phyloP scores from a whole-genome alignment of 2,797 vertebrate genomes.

The Lepilemur septentrionalis region DNA sequence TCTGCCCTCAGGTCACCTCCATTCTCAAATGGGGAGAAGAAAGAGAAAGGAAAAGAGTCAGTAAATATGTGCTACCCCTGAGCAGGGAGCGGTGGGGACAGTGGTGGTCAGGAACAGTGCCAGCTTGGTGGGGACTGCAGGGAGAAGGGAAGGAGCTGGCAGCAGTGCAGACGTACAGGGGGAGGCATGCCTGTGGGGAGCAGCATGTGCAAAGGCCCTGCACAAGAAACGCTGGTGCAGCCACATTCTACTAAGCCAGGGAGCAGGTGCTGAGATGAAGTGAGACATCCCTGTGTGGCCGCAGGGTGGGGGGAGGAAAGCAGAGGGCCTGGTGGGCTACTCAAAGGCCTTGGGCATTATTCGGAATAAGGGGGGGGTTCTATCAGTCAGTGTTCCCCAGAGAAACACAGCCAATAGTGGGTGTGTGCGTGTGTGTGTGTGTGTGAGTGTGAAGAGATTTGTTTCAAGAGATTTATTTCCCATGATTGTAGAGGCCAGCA shows the following conservation, averaged over 20 bases:
- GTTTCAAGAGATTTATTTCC: neutral
- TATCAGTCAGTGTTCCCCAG: neutral
- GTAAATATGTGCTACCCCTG: too few relatives aligned
- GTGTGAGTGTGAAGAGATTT: neutral
- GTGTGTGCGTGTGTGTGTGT: neutral
- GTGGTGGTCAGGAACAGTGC: neutral
- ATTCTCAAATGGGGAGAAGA: neutral
- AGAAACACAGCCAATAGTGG: neutral
- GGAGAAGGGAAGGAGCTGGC: neutral
- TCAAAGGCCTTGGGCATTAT: neutral
- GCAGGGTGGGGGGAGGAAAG: neutral
- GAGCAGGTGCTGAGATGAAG: too few relatives aligned
- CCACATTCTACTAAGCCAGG: rapidly evolving
- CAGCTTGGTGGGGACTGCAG: neutral
- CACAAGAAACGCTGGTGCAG: rapidly evolving
- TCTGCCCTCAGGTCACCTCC: neutral
- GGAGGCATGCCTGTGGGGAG: neutral
- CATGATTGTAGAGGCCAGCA: too few relatives aligned
- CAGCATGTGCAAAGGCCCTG: neutral
- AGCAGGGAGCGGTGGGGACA: rapidly evolving
- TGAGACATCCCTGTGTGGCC: neutral
- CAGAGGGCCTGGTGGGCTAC: rapidly evolving
- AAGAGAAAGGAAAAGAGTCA: neutral
- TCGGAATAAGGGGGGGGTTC: neutral
- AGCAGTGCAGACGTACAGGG: neutral